Conservation (phyloP, 2,888 invertebrate genomes). For the Andrena bucephala region DNA sequence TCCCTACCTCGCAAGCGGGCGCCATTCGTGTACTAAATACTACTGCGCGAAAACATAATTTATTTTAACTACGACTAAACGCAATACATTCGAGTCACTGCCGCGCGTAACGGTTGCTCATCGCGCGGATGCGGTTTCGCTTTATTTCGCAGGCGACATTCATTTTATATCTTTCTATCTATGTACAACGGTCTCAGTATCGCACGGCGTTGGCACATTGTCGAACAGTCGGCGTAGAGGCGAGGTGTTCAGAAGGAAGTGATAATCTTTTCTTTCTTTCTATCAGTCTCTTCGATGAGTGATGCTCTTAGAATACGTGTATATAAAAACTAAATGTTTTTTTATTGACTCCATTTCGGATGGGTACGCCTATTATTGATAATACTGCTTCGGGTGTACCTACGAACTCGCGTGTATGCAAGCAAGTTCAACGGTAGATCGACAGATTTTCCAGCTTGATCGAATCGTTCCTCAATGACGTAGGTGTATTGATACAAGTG, state of each 20-base stretch:
- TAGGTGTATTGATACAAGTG: conserved; percentile 15
- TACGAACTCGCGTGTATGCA: conserved; percentile 28
- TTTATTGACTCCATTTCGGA: conserved; percentile 50
- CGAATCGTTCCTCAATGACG: conserved; percentile 36
- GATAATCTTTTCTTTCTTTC: background rate
- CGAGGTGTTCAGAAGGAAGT: conserved; percentile 16
- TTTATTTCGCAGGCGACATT: conserved; percentile 50
- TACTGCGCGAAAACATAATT: conserved; percentile 53
- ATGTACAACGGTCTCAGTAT: conserved; percentile 43
- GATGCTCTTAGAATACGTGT: conserved; percentile 27
- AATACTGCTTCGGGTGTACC: conserved; percentile 44
- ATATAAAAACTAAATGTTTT: conserved; percentile 47
- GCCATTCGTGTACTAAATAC: conserved; percentile 45
- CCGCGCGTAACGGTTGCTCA: conserved; percentile 16
- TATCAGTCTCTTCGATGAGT: conserved; percentile 12
- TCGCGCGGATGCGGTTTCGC: conserved; percentile 14
- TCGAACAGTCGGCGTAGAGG: conserved; percentile 17
- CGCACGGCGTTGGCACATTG: conserved; percentile 58
- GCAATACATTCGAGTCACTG: conserved; percentile 59
- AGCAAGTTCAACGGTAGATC: conserved; percentile 35
- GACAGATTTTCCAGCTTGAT: conserved; percentile 9
- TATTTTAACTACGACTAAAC: conserved; percentile 51
- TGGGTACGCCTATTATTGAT: conserved; percentile 45
- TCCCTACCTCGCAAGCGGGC: conserved; percentile 24
- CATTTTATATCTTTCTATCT: conserved; percentile 54